Conservation (phyloP, 2,797 vertebrate species). For the Clamator glandarius region DNA sequence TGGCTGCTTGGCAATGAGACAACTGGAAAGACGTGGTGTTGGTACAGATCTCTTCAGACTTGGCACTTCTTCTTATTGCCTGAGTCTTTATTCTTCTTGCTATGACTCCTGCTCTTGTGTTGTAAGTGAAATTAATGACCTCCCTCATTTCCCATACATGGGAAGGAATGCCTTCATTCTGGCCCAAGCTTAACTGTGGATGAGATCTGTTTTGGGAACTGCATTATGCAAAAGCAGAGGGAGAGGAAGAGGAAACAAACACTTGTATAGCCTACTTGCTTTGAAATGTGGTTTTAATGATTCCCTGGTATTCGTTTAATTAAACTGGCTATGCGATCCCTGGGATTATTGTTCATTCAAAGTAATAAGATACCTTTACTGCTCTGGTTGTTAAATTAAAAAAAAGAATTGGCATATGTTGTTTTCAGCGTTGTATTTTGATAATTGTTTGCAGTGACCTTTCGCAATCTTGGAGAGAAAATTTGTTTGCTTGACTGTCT, state of each 20-base stretch:
- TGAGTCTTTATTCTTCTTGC: not conserved
- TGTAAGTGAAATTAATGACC: not conserved
- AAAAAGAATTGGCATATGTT: not conserved
- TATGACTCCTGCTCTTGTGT: not conserved
- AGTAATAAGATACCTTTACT: not conserved
- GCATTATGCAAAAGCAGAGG: not conserved
- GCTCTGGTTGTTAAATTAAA: not conserved
- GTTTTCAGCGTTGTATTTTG: not conserved
- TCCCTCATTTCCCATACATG: constrained; percentile 2
- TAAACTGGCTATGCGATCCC: not conserved
- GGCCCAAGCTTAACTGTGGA: not conserved
- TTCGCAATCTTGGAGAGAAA: not conserved
- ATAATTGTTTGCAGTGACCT: constrained; percentile 48
- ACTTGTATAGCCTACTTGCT: not conserved
- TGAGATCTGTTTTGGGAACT: constrained; percentile 36
- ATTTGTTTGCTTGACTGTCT: constrained; percentile 43
- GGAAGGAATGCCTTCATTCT: constrained; percentile 22
- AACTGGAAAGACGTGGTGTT: not conserved
- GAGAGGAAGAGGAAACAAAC: not conserved
- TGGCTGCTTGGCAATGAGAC: not conserved
- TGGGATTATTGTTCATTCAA: not conserved
- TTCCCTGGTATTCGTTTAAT: not conserved
- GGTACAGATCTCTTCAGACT: not conserved
- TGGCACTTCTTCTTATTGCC: not conserved
- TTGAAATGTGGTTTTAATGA: not conserved